phyloP scores from a whole-genome alignment of 2,113 vertebrate genomes.

The Panthera leo region DNA sequence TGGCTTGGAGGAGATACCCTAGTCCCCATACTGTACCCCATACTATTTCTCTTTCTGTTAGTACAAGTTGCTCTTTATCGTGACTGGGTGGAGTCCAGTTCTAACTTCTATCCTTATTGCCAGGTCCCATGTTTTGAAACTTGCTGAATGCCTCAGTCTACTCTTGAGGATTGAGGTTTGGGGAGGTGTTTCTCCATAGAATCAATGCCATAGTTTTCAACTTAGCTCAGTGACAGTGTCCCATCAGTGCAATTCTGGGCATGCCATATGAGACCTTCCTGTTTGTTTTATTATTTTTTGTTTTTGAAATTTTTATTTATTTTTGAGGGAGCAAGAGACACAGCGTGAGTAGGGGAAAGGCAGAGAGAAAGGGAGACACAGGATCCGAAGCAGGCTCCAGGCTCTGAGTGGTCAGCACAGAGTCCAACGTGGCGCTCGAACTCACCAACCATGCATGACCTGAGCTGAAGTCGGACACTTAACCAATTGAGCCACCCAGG shows the following conservation, averaged over 20 bases:
- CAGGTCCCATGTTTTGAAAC: background rate
- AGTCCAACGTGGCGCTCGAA: too few relatives aligned
- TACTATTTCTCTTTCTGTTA: background rate
- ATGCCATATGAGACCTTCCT: background rate
- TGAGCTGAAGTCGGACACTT: too few relatives aligned
- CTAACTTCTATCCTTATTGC: background rate
- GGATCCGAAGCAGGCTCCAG: too few relatives aligned
- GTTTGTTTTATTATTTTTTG: background rate
- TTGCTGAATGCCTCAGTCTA: background rate
- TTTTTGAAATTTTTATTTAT: too few relatives aligned
- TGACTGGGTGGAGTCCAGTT: background rate
- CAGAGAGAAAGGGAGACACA: too few relatives aligned
- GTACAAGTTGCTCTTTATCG: background rate
- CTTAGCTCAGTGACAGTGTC: background rate
- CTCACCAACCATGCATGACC: too few relatives aligned
- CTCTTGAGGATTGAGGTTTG: background rate
- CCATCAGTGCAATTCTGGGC: background rate
- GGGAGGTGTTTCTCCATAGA: background rate
- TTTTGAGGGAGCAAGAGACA: too few relatives aligned
- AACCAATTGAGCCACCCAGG: too few relatives aligned
- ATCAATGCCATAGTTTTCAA: background rate
- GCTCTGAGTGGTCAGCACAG: too few relatives aligned
- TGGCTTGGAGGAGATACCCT: background rate
- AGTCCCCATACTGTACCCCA: background rate
- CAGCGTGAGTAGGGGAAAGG: too few relatives aligned